Conservation (phyloP, 2,888 invertebrate species). For the Orchesellides sinensis region DNA sequence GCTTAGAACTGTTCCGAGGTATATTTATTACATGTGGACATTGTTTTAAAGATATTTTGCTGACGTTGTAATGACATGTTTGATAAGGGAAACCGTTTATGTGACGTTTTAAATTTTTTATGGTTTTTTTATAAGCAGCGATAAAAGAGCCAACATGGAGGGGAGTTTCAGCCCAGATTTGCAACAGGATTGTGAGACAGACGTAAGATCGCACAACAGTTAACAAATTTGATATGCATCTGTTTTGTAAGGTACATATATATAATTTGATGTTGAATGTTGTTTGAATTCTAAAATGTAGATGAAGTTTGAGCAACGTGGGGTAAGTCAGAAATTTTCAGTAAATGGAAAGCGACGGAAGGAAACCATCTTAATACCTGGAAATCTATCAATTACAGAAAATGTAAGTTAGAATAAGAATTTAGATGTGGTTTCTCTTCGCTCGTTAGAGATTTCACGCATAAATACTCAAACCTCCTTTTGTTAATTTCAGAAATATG, state of each 20-base stretch:
- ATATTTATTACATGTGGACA: no score
- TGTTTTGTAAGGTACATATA: conserved; percentile 22
- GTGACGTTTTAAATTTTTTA: no score
- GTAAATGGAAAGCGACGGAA: conserved; percentile 68
- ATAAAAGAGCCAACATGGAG: no score
- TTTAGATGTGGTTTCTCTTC: no score
- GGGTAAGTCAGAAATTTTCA: conserved; percentile 72
- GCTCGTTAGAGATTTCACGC: not conserved
- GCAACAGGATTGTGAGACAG: conserved; percentile 61
- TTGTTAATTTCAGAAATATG: conserved; percentile 77
- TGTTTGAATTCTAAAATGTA: conserved; percentile 31
- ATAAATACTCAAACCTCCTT: conserved; percentile 1
- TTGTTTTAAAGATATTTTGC: no score
- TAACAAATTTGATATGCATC: not conserved
- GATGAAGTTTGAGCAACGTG: conserved; percentile 74
- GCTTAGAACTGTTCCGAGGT: no score
- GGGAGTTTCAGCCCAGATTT: conserved; percentile 55
- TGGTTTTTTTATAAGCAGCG: no score
- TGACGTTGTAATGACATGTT: no score
- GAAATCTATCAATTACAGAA: conserved; percentile 73
- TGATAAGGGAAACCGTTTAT: no score
- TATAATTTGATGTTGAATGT: conserved; percentile 38
- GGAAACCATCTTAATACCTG: conserved; percentile 69
- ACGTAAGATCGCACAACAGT: conserved; percentile 33
- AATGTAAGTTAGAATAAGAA: conserved; percentile 69